Evolutionary conservation across 2,888 invertebrate species (phyloP).

Genomic region (Drosophila infuscata): DNA sequence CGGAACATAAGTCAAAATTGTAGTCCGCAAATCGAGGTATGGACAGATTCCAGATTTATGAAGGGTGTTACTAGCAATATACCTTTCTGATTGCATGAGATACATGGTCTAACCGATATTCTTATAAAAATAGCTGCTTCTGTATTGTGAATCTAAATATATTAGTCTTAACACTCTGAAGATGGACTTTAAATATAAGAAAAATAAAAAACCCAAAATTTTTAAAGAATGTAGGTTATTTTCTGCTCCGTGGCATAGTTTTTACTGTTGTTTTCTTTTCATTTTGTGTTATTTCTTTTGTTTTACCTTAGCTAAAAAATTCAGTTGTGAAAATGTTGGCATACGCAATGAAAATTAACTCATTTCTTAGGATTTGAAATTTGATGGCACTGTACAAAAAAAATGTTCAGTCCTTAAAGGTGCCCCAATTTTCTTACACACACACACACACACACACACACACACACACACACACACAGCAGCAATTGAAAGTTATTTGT

Average conservation of each 20-base stretch:
- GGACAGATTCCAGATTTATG: too few relatives aligned
- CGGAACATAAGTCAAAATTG: too few relatives aligned
- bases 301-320: background rate
- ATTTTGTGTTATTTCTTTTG: conserved; percentile 42
- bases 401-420: conserved; percentile 33
- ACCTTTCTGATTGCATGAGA: too few relatives aligned
- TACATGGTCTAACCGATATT: too few relatives aligned
- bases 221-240: background rate
- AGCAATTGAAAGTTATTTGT: conserved; percentile 79
- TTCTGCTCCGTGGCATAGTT: background rate
- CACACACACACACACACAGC: conserved; percentile 23
- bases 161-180: background rate
- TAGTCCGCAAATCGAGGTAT: too few relatives aligned
- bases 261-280: conserved; percentile 65
- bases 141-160: background rate
- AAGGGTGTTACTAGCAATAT: too few relatives aligned
- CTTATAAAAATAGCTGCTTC: background rate
- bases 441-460: conserved; percentile 25
- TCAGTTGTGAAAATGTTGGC: background rate
- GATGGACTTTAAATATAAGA: background rate
- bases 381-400: conserved; percentile 16
- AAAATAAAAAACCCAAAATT: too few relatives aligned
- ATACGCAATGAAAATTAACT: conserved; percentile 44
- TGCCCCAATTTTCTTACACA: conserved; percentile 25
- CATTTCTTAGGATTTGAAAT: conserved; percentile 53